Evolutionary conservation across 1,140 invertebrate genomes (phyloP).

Genomic region (Bombus impatiens): DNA sequence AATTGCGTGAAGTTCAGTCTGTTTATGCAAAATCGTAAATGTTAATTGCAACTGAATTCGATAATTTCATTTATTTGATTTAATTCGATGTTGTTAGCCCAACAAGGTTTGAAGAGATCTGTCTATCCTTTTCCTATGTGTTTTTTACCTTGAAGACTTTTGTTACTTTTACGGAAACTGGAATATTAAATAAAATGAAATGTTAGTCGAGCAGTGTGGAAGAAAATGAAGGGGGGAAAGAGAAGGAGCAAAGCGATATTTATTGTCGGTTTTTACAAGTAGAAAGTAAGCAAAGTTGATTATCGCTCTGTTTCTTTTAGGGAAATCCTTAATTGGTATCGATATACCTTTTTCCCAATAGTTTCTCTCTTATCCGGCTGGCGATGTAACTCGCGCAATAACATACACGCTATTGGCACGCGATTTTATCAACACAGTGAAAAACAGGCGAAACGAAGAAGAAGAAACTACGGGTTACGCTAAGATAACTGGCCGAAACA

Average conservation of each 20-base stretch:
- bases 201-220: too few species aligned
- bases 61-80: too few species aligned
- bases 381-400: background rate
- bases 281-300: slow-evolving; percentile 21
- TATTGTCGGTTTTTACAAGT: slow-evolving; percentile 13
- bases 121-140: background rate
- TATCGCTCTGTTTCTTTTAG: slow-evolving; percentile 24
- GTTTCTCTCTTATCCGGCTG: slow-evolving; percentile 25
- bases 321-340: slow-evolving; percentile 36
- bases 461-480: background rate
- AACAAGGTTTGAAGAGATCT: background rate
- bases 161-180: background rate
- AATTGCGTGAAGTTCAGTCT: too few species aligned
- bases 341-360: slow-evolving; percentile 14
- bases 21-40: too few species aligned
- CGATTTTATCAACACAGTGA: background rate
- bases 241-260: background rate
- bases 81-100: background rate
- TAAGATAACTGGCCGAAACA: background rate
- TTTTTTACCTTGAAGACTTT: background rate
- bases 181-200: background rate
- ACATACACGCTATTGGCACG: background rate
- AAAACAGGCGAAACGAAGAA: background rate
- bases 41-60: too few species aligned
- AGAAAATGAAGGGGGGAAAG: background rate